Conservation (phyloP, 2,888 invertebrate genomes). For the Ennomos quercinarius region DNA sequence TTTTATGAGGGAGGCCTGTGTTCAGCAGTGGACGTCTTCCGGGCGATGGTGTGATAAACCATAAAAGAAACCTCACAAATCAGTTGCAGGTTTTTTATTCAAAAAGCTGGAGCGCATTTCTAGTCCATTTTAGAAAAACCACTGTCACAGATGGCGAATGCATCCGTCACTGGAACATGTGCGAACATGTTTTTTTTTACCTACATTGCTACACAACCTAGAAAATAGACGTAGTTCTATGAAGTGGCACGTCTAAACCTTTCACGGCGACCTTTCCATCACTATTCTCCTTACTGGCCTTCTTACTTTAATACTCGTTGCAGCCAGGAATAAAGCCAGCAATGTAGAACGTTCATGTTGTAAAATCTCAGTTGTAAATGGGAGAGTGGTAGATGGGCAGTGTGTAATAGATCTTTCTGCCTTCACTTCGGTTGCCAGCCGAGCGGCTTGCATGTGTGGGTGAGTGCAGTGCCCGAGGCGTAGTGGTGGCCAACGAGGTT, state of each 20-base stretch:
- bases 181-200: slow-evolving; percentile 75
- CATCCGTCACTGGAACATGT: slow-evolving; percentile 73
- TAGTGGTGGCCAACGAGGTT: slow-evolving; percentile 54
- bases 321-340: slow-evolving; percentile 30
- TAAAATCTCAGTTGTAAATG: slow-evolving; percentile 44
- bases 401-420: slow-evolving; percentile 72
- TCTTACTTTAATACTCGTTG: too few species aligned
- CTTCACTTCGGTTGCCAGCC: slow-evolving; percentile 80
- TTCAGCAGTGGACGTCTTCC: too few species aligned
- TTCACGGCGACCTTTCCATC: slow-evolving; percentile 7
- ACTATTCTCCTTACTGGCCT: too few species aligned
- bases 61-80: slow-evolving; percentile 26
- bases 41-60: too few species aligned
- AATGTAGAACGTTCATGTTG: slow-evolving; percentile 41
- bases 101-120: slow-evolving; percentile 57
- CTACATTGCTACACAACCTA: slow-evolving; percentile 72
- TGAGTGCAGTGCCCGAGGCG: slow-evolving; percentile 72
- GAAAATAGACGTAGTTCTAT: slow-evolving; percentile 73
- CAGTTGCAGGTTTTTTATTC: slow-evolving; percentile 43
- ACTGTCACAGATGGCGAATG: slow-evolving; percentile 68
- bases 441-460: slow-evolving; percentile 62
- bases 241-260: slow-evolving; percentile 53
- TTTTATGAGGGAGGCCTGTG: too few species aligned
- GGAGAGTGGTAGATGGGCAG: slow-evolving; percentile 41
- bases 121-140: slow-evolving; percentile 70